phyloP scores from a whole-genome alignment of 2,797 vertebrate genomes.

The Gallirallus australis region DNA sequence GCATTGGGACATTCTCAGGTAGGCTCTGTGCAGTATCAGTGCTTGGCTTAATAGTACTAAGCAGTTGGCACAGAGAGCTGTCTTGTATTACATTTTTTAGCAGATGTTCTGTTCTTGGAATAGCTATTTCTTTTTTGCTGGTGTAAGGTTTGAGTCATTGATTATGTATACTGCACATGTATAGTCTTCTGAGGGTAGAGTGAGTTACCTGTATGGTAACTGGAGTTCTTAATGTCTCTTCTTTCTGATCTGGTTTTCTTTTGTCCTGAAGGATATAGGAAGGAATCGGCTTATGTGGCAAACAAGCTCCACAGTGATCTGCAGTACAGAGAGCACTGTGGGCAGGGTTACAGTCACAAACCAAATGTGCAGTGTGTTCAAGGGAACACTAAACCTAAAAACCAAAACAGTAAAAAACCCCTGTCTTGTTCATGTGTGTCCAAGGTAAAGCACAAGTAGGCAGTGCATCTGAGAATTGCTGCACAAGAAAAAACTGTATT shows the following conservation, averaged over 20 bases:
- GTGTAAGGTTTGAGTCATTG: neutral
- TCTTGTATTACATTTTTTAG: neutral
- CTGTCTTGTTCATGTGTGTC: neutral
- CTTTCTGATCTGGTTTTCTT: neutral
- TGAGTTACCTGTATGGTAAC: neutral
- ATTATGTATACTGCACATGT: neutral
- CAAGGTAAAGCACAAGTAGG: accelerated
- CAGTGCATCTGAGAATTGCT: neutral
- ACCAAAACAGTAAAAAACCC: neutral
- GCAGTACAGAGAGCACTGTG: neutral
- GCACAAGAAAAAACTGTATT: neutral
- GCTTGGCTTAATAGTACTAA: neutral
- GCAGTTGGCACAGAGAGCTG: neutral
- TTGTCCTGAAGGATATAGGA: neutral
- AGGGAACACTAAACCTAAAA: neutral
- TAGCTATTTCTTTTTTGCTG: neutral
- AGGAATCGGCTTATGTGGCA: neutral
- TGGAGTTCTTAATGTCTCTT: neutral
- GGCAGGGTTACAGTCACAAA: neutral
- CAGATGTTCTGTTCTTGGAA: neutral
- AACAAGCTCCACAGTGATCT: neutral
- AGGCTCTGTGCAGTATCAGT: neutral
- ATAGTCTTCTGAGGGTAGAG: neutral
- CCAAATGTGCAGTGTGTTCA: neutral
- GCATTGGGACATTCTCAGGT: neutral